Evolutionary conservation across 1,140 invertebrate genomes (phyloP).

Genomic region (Drosophila lacteicornis): DNA sequence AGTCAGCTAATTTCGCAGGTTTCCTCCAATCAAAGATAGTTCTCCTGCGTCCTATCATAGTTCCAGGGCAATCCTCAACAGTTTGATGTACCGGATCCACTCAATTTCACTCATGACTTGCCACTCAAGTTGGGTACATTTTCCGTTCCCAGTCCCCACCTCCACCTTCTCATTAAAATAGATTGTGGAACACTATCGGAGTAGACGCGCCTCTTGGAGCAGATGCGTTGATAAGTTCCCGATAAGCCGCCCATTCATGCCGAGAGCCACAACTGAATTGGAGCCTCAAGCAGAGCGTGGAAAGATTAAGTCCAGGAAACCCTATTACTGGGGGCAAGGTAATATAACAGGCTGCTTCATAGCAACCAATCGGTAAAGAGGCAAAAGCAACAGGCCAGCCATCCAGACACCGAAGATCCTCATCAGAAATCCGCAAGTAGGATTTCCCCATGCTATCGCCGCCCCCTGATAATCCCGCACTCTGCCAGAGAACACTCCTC

Average conservation of each 20-base stretch:
- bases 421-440: too few species aligned
- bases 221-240: conserved; percentile 1
- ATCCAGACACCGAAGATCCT: too few species aligned
- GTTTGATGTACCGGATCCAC: neutral
- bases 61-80: neutral
- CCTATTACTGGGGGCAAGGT: neutral
- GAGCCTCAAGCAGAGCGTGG: neutral
- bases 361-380: too few species aligned
- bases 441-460: conserved; percentile 3
- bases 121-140: neutral
- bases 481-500: neutral
- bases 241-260: conserved; percentile 15
- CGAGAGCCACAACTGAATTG: neutral
- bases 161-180: conserved; percentile 9
- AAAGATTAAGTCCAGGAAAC: neutral
- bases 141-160: neutral
- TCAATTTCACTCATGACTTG: conserved; percentile 11
- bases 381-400: too few species aligned
- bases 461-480: neutral
- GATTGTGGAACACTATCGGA: conserved; percentile 4
- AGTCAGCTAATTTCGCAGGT: conserved; percentile 6
- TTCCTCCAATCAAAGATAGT: neutral
- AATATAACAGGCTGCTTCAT: too few species aligned
- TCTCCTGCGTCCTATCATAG: neutral
- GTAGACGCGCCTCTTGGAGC: conserved; percentile 1